These are phyloP conservation scores for Malthinus flaveolus DNA, from an alignment of 2,888 invertebrate genomes.

Conservation along the genomic window DNA sequence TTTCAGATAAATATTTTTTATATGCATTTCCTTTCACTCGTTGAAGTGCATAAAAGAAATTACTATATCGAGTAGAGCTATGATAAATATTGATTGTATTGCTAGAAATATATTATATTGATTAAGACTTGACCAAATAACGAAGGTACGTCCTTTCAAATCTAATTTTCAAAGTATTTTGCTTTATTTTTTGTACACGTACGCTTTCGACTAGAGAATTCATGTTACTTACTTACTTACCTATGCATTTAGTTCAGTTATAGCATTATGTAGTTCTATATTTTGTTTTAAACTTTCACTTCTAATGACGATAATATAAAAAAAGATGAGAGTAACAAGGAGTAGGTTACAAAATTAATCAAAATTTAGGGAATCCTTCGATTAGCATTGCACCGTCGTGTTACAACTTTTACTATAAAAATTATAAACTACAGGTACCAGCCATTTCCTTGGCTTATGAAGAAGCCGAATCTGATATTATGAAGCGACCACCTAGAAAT, in stretches of 20 bases:
- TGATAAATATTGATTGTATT: constrained; percentile 17
- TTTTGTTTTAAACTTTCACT: constrained; percentile 4
- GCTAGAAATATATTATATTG: constrained; percentile 18
- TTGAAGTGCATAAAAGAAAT: constrained; percentile 39
- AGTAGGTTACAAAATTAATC: no score
- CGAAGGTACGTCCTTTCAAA: constrained; percentile 26
- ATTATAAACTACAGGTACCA: constrained; percentile 58
- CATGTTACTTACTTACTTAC: constrained; percentile 15
- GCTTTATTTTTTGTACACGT: constrained; percentile 24
- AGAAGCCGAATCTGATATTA: constrained; percentile 84
- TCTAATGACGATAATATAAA: neutral
- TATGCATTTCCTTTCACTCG: constrained; percentile 28
- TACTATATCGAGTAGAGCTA: constrained; percentile 18
- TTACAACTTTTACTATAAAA: neutral
- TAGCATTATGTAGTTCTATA: constrained; percentile 11
- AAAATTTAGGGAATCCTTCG: no score
- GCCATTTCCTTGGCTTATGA: constrained; percentile 88
- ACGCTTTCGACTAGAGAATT: constrained; percentile 23
- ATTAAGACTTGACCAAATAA: constrained; percentile 13
- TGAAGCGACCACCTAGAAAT: constrained; percentile 84
- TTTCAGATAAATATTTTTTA: constrained; percentile 13
- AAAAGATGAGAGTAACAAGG: neutral
- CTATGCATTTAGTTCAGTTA: constrained; percentile 24
- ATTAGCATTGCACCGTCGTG: no score
- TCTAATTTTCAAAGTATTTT: constrained; percentile 21